Evolutionary conservation across 2,797 vertebrate species (phyloP).

Genomic region (Tarsius wallacei): DNA sequence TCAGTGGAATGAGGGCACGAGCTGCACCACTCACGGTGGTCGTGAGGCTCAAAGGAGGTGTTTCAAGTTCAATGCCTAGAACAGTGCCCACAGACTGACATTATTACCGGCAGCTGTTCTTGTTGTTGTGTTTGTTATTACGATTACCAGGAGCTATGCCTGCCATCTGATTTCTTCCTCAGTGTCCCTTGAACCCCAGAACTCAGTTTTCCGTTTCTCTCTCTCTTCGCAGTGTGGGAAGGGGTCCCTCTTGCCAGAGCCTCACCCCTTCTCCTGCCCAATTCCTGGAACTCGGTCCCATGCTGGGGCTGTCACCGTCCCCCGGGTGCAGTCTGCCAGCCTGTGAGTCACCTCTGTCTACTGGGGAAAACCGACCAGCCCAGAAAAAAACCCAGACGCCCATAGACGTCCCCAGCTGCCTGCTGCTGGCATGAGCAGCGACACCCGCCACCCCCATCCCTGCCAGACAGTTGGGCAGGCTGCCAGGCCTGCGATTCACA

Average conservation of each 20-base stretch:
- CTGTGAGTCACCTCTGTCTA: constrained; percentile 51
- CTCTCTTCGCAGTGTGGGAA: accelerated
- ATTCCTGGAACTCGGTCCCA: not conserved
- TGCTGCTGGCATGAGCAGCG: constrained; percentile 65
- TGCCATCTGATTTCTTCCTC: not conserved
- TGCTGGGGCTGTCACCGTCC: not conserved
- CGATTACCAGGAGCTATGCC: not conserved
- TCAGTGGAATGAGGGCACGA: not conserved
- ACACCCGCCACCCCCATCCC: constrained; percentile 56
- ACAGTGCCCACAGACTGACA: accelerated
- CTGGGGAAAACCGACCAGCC: constrained; percentile 65
- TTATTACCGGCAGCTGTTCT: accelerated
- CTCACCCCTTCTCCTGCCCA: not conserved
- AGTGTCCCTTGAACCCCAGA: not conserved
- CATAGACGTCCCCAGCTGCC: constrained; percentile 80
- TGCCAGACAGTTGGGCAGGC: constrained; percentile 81
- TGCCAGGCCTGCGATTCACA: constrained; percentile 69
- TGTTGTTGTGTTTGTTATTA: not conserved
- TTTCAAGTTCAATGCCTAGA: too few species aligned
- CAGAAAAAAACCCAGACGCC: constrained; percentile 67
- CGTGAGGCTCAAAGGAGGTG: accelerated
- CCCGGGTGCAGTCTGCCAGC: not conserved
- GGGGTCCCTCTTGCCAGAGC: not conserved
- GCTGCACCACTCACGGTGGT: accelerated
- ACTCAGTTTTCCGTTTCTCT: not conserved